Evolutionary conservation across 2,113 vertebrate genomes (phyloP).

Genomic region (Gopherus flavomarginatus): DNA sequence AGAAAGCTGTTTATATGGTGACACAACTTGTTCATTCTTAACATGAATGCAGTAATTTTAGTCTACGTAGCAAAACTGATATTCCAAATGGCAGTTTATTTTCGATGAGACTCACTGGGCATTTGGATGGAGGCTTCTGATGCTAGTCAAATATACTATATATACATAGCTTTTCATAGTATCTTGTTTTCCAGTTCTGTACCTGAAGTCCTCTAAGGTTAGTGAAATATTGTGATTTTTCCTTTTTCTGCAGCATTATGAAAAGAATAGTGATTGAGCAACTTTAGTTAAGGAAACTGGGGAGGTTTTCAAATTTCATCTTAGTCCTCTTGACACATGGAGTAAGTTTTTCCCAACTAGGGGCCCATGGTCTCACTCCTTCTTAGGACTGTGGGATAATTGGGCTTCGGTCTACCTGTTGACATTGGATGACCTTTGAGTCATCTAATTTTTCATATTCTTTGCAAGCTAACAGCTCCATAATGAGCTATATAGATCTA

Average conservation of each 20-base stretch:
- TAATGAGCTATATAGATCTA: background rate
- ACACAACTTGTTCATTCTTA: background rate
- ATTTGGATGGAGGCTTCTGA: background rate
- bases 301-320: background rate
- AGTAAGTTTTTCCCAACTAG: background rate
- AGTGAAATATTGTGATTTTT: background rate
- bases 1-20: background rate
- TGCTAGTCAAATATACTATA: background rate
- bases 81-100: background rate
- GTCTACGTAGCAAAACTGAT: background rate
- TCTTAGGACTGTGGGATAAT: background rate
- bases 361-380: background rate
- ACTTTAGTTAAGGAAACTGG: background rate
- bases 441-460: background rate
- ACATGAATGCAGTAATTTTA: background rate
- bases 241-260: background rate
- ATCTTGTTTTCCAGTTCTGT: background rate
- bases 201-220: background rate
- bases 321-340: background rate
- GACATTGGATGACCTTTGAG: background rate
- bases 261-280: background rate
- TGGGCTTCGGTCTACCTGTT: background rate
- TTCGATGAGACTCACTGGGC: background rate
- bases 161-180: background rate
- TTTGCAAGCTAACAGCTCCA: background rate